Percentiles rank a stretch among this genome's conserved stretches.
Conservation (phyloP, 2,888 invertebrate genomes). For the Himalopsyche kuldschensis region DNA sequence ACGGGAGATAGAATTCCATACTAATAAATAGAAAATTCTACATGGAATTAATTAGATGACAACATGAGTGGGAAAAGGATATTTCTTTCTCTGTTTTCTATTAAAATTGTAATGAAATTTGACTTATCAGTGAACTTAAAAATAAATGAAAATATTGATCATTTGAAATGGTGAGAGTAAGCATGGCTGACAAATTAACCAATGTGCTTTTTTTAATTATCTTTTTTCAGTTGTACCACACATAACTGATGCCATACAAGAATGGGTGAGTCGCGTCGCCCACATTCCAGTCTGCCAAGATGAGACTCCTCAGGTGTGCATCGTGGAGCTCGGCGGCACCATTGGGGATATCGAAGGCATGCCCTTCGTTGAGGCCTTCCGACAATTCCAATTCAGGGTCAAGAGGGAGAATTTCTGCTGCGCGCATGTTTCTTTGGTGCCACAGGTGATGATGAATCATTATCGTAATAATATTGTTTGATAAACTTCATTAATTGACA, state of each 20-base stretch:
- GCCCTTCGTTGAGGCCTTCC: conserved; percentile 98
- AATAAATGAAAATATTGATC: no score
- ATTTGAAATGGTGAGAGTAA: no score
- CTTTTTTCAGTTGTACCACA: conserved; percentile 86
- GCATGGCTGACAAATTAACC: no score
- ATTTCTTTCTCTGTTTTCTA: no score
- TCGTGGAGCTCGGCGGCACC: conserved; percentile 94
- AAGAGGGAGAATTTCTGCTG: conserved; percentile 92
- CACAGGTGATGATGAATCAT: conserved; percentile 64
- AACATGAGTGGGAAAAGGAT: no score
- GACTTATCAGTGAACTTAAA: no score
- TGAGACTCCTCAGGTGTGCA: conserved; percentile 75
- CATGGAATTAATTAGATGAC: no score
- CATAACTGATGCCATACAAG: conserved; percentile 96
- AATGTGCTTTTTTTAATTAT: not conserved
- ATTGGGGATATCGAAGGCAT: conserved; percentile 99
- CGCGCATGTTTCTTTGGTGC: conserved; percentile 95
- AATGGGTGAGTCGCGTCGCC: conserved; percentile 96
- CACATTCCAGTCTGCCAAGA: conserved; percentile 79
- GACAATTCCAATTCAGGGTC: conserved; percentile 95
- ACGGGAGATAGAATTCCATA: no score
- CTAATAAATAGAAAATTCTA: no score
- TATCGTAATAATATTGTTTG: no score
- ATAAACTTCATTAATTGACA: no score
- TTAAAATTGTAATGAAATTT: no score